phyloP scores from a whole-genome alignment of 2,888 invertebrate genomes.

The Gymnosoma rotundatum region DNA sequence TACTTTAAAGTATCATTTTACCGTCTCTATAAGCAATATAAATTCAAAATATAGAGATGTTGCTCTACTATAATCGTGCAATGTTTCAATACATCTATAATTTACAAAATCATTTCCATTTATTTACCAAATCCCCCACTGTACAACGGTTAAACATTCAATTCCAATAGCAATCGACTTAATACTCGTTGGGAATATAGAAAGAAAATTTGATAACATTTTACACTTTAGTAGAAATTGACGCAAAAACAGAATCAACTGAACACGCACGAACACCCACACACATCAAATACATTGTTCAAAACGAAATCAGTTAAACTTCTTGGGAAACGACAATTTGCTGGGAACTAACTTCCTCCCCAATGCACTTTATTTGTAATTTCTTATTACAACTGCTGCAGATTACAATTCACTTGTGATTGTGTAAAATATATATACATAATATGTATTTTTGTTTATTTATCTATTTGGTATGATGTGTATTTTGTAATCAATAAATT shows the following conservation, averaged over 20 bases:
- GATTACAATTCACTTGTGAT: neutral
- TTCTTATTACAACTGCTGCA: neutral
- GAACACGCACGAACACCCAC: constrained; percentile 1
- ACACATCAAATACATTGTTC: constrained; percentile 2
- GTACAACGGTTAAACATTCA: constrained; percentile 27
- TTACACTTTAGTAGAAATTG: constrained; percentile 58
- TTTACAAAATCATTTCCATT: too few species aligned
- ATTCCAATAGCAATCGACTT: constrained; percentile 53
- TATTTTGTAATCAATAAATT: constrained; percentile 51
- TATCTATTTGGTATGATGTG: constrained; percentile 4
- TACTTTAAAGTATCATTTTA: too few species aligned
- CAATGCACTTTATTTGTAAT: constrained; percentile 45
- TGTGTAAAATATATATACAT: neutral
- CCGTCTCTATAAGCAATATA: too few species aligned
- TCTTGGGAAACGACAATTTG: constrained; percentile 31
- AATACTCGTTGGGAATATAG: constrained; percentile 48
- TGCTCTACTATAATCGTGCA: too few species aligned
- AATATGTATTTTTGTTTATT: neutral
- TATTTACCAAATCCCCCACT: too few species aligned
- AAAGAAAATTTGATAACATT: constrained; percentile 57
- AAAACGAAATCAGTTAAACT: neutral
- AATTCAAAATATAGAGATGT: too few species aligned
- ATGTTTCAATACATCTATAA: too few species aligned
- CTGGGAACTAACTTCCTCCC: neutral
- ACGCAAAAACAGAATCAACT: constrained; percentile 1